Evolutionary conservation across 2,888 invertebrate species (phyloP), one percentile per base, ranked within the genome.

Genomic region (Tipula confusa): DNA sequence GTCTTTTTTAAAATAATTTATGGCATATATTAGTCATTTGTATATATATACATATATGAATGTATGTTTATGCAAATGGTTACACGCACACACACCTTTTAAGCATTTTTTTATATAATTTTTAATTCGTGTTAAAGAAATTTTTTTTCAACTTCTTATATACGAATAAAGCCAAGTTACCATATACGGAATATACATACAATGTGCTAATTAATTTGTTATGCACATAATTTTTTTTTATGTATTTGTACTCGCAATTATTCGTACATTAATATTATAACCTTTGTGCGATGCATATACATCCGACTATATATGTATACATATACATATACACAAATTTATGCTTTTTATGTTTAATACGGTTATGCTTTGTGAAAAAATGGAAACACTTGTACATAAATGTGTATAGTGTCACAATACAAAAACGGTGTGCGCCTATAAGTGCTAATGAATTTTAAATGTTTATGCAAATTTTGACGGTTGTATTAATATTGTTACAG

Each of bases 301-400:
- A 43, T 64, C 24, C 11, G 9, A 33, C 11, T 24, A 38, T 38
- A 0, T 38, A n/a, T 38, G 13, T 38, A 13, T 13, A 38, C 13
- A 0, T 64, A 24, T 64, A n/a, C n/a, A n/a, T n/a, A n/a, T n/a
- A n/a, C n/a, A n/a, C n/a, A n/a, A n/a, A n/a, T n/a, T n/a, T n/a
- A n/a, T n/a, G n/a, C n/a, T n/a, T n/a, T n/a, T n/a, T 64, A 24
- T 64, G 18, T 2, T 24, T 64, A 64, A 24, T 64, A 64, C 64
- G 64, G 64, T 64, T 64, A 64, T 24, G 64, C 64, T 64, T 64
- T 64, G 7, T n/a, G 24, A 64, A 64, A 24, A 64, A 24, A 64
- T 64, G 64, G 64, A 64, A 64, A 64, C 64, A 64, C 64, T 64
- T 64, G 64, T 64, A 24, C n/a, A n/a, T n/a, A n/a, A n/a, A n/a